A percentile compares a stretch with the other conserved stretches of the same genome.
Conservation (phyloP, 1,140 invertebrate species). For the Nasonia giraulti region DNA sequence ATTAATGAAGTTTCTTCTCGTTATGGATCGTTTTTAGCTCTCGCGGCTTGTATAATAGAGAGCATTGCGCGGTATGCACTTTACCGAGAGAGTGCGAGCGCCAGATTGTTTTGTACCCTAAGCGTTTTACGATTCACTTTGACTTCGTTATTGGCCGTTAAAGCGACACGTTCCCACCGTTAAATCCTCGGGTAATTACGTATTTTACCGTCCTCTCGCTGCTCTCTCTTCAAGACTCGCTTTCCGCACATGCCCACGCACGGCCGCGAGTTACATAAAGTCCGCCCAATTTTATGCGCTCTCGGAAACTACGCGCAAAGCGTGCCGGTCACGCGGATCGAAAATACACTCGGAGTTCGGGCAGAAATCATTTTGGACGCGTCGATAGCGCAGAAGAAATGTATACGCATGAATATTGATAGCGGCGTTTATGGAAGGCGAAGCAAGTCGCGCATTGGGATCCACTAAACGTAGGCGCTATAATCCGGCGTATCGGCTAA, state of each 20-base stretch:
- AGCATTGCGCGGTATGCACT: neutral
- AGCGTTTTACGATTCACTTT: constrained; percentile 42
- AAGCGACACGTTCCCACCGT: constrained; percentile 37
- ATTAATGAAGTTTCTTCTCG: neutral
- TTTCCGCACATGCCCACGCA: too few relatives aligned
- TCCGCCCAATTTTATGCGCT: neutral
- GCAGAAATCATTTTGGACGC: too few relatives aligned
- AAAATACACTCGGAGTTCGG: too few relatives aligned
- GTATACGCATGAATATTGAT: too few relatives aligned
- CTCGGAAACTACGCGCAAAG: too few relatives aligned
- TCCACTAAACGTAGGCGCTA: neutral
- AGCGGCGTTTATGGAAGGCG: neutral
- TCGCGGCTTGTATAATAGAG: neutral
- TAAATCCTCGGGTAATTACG: constrained; percentile 37
- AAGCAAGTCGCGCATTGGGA: neutral
- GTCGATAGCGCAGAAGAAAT: too few relatives aligned
- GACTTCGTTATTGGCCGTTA: constrained; percentile 40
- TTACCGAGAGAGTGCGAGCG: neutral
- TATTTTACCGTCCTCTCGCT: constrained; percentile 6
- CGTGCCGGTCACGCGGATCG: too few relatives aligned
- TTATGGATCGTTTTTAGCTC: neutral
- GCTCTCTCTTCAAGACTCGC: constrained; percentile 2
- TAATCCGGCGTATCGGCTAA: neutral
- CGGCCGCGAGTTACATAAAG: neutral
- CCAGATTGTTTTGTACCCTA: constrained; percentile 26